Evolutionary conservation across 2,113 vertebrate genomes (phyloP).

Genomic region (Calidris pugnax): DNA sequence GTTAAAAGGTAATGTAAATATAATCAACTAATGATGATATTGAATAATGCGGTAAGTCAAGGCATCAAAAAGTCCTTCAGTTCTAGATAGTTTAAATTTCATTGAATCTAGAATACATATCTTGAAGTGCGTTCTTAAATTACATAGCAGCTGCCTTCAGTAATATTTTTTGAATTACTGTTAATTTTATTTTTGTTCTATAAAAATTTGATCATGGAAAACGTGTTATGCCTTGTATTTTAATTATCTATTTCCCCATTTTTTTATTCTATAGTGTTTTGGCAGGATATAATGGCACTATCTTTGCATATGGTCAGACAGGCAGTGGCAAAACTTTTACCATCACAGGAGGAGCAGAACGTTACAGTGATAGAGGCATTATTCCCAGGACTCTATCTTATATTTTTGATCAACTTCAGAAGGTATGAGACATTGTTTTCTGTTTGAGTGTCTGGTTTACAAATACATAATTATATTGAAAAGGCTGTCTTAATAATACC

Average conservation of each 20-base stretch:
- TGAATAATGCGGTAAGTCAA: not conserved
- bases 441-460: not conserved
- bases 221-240: not conserved
- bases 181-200: not conserved
- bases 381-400: conserved; percentile 92
- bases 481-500: not conserved
- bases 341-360: conserved; percentile 92
- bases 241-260: not conserved
- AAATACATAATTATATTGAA: not conserved
- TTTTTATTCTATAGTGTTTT: conserved; percentile 76
- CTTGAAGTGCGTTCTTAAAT: not conserved
- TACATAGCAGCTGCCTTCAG: too few species aligned
- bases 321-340: conserved; percentile 98
- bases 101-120: not conserved
- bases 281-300: conserved; percentile 92
- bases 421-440: conserved; percentile 65
- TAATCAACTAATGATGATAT: not conserved
- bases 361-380: conserved; percentile 89
- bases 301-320: conserved; percentile 97
- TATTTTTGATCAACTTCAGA: conserved; percentile 84
- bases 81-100: not conserved
- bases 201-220: not conserved
- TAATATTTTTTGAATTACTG: not conserved
- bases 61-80: not conserved
- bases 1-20: not conserved